phyloP scores from a whole-genome alignment of 2,888 invertebrate species.

The Neoitamus cyanurus region DNA sequence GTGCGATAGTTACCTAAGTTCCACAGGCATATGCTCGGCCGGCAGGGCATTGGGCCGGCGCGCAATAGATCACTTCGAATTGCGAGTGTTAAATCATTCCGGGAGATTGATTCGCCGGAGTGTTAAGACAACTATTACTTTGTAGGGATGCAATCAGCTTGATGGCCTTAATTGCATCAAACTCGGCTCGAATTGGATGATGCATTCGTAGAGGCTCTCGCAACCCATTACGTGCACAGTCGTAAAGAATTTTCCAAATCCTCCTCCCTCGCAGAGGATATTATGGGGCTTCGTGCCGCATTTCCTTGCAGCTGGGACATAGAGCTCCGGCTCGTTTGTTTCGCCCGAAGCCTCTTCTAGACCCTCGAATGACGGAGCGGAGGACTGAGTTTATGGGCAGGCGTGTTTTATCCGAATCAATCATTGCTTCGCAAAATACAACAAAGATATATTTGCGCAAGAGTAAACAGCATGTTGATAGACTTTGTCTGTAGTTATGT shows the following conservation, averaged over 20 bases:
- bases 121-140: slow-evolving; percentile 48
- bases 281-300: slow-evolving; percentile 1
- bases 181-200: slow-evolving; percentile 36
- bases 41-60: background rate
- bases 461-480: slow-evolving; percentile 6
- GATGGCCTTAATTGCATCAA: slow-evolving; percentile 39
- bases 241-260: slow-evolving; percentile 27
- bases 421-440: slow-evolving; percentile 46
- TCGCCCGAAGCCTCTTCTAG: slow-evolving; percentile 44
- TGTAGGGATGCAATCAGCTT: slow-evolving; percentile 38
- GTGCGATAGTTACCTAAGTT: background rate
- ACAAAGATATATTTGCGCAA: slow-evolving; percentile 17
- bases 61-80: slow-evolving; percentile 50
- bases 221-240: background rate
- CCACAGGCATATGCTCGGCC: background rate
- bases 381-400: slow-evolving; percentile 48
- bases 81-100: slow-evolving; percentile 49
- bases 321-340: slow-evolving; percentile 37
- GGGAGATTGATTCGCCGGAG: slow-evolving; percentile 51
- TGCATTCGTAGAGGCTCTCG: slow-evolving; percentile 15
- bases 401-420: slow-evolving; percentile 50
- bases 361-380: slow-evolving; percentile 42
- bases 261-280: slow-evolving; percentile 24
- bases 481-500: background rate
- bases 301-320: slow-evolving; percentile 14